phyloP scores from a whole-genome alignment of 2,113 vertebrate genomes.

The Excalfactoria chinensis region DNA sequence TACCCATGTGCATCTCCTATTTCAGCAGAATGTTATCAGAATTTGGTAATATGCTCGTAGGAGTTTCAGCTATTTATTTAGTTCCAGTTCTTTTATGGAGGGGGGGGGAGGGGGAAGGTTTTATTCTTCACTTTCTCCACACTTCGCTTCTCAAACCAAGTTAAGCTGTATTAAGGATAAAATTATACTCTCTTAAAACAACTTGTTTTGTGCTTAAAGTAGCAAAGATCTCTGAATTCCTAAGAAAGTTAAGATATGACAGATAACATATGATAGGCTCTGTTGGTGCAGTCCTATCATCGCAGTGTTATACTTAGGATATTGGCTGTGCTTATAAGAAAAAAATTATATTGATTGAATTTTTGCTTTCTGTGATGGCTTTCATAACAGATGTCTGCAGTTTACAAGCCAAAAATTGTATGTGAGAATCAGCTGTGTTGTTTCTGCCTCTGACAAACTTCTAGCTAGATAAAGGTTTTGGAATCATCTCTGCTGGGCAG shows the following conservation, averaged over 20 bases:
- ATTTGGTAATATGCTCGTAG: background rate
- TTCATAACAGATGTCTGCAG: background rate
- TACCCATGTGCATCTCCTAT: background rate
- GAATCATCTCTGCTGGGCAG: background rate
- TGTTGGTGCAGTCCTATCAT: background rate
- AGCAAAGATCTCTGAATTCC: background rate
- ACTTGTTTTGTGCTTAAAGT: background rate
- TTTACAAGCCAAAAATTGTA: background rate
- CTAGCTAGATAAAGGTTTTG: background rate
- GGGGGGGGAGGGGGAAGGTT: background rate
- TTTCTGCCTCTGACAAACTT: background rate
- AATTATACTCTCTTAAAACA: background rate
- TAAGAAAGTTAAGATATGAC: background rate
- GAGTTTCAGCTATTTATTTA: background rate
- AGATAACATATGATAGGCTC: background rate
- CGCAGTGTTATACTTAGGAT: background rate
- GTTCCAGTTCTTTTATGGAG: background rate
- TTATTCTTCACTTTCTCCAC: background rate
- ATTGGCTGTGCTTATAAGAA: background rate
- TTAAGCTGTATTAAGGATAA: background rate
- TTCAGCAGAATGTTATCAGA: background rate
- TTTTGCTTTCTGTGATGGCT: conserved; percentile 14
- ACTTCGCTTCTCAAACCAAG: background rate
- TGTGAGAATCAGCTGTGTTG: background rate
- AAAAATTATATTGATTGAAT: background rate